Base-by-base conservation (phyloP, 2,113 vertebrate genomes). In the Xenus cinereus region DNA sequence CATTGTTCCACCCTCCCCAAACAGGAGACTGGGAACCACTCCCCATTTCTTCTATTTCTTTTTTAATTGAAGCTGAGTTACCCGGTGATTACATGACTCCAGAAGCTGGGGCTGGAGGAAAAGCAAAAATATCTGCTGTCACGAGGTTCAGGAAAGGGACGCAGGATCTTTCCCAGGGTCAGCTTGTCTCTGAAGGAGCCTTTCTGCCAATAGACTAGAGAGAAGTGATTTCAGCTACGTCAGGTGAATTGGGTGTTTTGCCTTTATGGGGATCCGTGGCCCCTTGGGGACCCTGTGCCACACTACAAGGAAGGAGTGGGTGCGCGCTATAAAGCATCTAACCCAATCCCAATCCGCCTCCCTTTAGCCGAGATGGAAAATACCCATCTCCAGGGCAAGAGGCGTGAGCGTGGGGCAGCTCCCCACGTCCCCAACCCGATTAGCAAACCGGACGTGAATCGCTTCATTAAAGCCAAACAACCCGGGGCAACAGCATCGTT, bases 141-240 rank as follows among this genome's bases (percentile, higher is more conserved):
- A 16, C 1, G 30, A 54, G 18, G 35, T 51, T 83, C 48, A n/a
- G 62, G 32, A 85, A 74, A 50, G 17, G 64, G 18, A 28, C 5
- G 4, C 0, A 1, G 19, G 13, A 12, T 63, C 50, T 86, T 43
- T 51, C 5, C 27, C 19, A 18, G 20, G 51, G 37, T 59, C 45
- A 80, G 35, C 15, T 7, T 60, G 30, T 21, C 33, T 68, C 63
- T 56, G 59, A 57, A 74, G 33, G 59, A 89, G 8, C 41, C 9
- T 74, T 71, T 78, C 60, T 45, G 50, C 21, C 26, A 20, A 22
- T 2, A 39, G 16, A 14, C 11, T 10, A 3, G 43, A 37, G 35
- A 33, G 4, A 22, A 84, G 23, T 0, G 5, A 11, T 59, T 80
- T 64, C 50, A 41, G 56, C 43, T 32, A 10, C 1, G 0, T n/a